Evolutionary conservation across 1,140 invertebrate genomes (phyloP), one percentile per base, ranked within the genome.

Genomic region (Brachionus rotundiformis): DNA sequence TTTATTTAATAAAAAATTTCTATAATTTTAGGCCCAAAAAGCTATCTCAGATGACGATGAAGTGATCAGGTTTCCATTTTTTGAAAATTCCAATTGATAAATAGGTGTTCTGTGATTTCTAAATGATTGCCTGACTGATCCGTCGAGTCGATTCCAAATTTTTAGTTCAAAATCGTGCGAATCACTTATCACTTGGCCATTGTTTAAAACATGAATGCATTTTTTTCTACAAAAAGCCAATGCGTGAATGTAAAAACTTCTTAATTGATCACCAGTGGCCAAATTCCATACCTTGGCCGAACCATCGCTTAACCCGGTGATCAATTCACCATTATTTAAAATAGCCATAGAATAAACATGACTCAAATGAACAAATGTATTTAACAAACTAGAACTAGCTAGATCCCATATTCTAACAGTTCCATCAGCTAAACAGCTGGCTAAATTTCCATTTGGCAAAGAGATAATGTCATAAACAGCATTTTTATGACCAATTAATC

Each of bases 391-490:
- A 31, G 19, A 7, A n/a, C 31, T 36, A 47, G 31, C 8, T 13
- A 25, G 16, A 19, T 75, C 11, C 68, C 68, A 75, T 11, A 75
- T 36, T 75, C 33, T 36, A 10, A 75, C 19, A 39, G 68, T 41
- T 36, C 23, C 33, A 29, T 75, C 68, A 7, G 33, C 8, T 47
- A 31, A 75, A 25, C 36, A 29, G 25, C 71, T 75, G 11, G 33
- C 68, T 47, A 75, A 7, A 39, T 75, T 47, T 8, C 31, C 68
- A 75, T 75, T 36, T 11, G 68, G 68, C 31, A 75, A 41, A 39
- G 31, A 13, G 2, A 75, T 29, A 10, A 75, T 39, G 2, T 75
- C 25, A 47, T 31, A 75, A 1, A 75, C 68, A 47, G 33, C n/a
- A 36, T 39, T 47, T 25, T 25, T 75, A 25, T 75, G 68, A 29